Evolutionary conservation across 2,113 vertebrate genomes (phyloP).

Genomic region (Parus major): DNA sequence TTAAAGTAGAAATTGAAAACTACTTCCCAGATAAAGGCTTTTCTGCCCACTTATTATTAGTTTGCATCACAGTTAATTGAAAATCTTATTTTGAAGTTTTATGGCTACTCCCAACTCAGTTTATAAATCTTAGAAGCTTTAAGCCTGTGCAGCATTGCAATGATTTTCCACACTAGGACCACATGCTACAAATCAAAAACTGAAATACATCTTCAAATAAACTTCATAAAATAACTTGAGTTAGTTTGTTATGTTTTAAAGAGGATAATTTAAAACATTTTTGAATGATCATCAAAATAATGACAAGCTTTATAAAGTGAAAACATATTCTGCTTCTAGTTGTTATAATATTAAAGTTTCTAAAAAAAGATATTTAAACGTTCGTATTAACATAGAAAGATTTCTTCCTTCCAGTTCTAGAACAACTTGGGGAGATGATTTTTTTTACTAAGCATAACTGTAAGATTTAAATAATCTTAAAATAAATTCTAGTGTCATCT

Average conservation of each 20-base stretch:
- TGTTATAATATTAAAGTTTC: background rate
- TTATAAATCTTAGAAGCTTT: background rate
- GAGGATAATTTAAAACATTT: background rate
- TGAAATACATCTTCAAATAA: background rate
- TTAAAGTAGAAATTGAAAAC: background rate
- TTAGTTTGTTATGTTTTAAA: background rate
- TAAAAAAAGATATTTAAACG: background rate
- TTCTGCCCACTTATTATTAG: background rate
- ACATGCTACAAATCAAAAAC: background rate
- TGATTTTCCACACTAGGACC: background rate
- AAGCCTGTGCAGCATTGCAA: background rate
- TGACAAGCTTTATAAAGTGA: background rate
- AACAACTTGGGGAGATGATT: background rate
- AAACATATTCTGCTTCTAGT: background rate
- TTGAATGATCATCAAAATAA: background rate
- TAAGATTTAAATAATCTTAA: background rate
- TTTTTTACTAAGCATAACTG: background rate
- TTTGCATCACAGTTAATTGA: background rate
- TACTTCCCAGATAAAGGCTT: background rate
- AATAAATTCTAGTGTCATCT: background rate
- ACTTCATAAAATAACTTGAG: background rate
- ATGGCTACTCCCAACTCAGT: background rate
- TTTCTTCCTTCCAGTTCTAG: background rate
- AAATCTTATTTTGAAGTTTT: background rate
- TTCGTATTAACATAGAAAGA: background rate